phyloP scores from a whole-genome alignment of 2,888 invertebrate species.

The Melikaiella ostensackeni region DNA sequence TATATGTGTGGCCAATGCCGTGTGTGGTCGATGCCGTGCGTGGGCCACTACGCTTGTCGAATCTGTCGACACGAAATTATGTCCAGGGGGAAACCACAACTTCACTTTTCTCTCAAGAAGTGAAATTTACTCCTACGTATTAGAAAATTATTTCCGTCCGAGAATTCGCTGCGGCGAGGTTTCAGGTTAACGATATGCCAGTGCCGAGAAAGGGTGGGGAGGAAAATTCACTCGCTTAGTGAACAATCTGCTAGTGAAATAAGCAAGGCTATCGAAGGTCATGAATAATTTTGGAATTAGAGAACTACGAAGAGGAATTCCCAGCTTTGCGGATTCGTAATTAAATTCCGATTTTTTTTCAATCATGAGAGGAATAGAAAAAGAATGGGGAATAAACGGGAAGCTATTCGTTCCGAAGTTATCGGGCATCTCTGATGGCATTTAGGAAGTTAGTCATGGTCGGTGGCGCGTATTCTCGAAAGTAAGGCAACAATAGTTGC shows the following conservation, averaged over 20 bases:
- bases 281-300: not conserved
- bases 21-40: slow-evolving; percentile 32
- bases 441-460: slow-evolving; percentile 32
- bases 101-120: slow-evolving; percentile 13
- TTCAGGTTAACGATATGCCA: slow-evolving; percentile 25
- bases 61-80: slow-evolving; percentile 34
- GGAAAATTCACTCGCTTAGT: not conserved
- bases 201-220: not conserved
- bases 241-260: not conserved
- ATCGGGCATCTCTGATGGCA: not conserved
- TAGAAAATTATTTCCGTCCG: slow-evolving; percentile 23
- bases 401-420: slow-evolving; percentile 27
- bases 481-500: slow-evolving; percentile 29
- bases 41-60: slow-evolving; percentile 24
- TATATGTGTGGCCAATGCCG: slow-evolving; percentile 35
- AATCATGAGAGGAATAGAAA: not conserved
- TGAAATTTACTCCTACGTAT: slow-evolving; percentile 14
- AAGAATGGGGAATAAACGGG: not conserved
- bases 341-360: not conserved
- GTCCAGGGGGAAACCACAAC: slow-evolving; percentile 18
- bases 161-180: slow-evolving; percentile 6
- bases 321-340: not conserved
- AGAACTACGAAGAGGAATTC: not conserved
- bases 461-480: slow-evolving; percentile 10
- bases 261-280: not conserved